Percentiles rank a stretch among this genome's conserved stretches.
Conservation (phyloP, 2,113 vertebrate species). For the Mastomys coucha region DNA sequence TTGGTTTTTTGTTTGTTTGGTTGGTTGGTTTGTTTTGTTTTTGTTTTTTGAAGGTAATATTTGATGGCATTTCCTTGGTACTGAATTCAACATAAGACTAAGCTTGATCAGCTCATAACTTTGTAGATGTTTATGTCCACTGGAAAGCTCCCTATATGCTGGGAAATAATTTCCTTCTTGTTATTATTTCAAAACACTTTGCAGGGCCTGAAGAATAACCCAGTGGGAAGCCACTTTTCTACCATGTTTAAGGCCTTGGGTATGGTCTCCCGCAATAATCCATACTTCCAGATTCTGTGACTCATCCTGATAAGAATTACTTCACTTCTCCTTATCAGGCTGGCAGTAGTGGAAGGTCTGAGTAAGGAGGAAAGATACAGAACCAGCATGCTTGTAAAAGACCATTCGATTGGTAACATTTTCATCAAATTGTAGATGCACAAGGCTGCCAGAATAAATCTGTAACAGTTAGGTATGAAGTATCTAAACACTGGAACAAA, state of each 20-base stretch:
- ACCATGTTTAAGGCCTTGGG: neutral
- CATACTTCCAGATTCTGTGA: neutral
- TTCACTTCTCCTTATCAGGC: neutral
- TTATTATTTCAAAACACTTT: neutral
- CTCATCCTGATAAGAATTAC: neutral
- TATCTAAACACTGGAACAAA: neutral
- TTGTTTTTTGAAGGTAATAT: conserved; percentile 8
- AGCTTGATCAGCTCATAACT: neutral
- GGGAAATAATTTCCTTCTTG: neutral
- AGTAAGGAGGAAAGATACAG: neutral
- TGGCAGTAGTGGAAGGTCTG: neutral
- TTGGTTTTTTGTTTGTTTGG: neutral
- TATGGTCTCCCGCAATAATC: no score
- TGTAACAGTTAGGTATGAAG: neutral
- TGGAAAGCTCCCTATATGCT: neutral
- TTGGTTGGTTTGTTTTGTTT: neutral
- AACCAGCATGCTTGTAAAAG: neutral
- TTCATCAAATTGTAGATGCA: neutral
- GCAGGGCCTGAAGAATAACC: neutral
- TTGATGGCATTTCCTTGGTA: conserved; percentile 11
- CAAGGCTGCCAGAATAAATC: neutral
- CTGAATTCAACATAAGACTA: neutral
- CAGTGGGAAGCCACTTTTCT: neutral
- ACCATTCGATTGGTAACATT: conserved; percentile 12
- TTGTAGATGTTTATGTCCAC: neutral